phyloP scores from a whole-genome alignment of 53 echinoderm and acorn worm genomes.

The Astropecten irregularis region DNA sequence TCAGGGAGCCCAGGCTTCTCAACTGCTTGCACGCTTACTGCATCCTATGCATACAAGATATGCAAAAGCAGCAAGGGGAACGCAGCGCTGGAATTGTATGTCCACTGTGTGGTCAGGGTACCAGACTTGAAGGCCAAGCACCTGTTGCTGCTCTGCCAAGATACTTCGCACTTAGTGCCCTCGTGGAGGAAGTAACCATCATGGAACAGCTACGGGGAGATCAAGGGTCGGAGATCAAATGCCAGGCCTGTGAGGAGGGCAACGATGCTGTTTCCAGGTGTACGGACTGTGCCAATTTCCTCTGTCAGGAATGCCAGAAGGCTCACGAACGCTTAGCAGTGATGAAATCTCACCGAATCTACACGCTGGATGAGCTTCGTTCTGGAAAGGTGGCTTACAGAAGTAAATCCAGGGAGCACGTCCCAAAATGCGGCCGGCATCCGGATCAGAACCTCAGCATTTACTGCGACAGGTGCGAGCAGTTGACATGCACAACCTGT shows the following conservation, averaged over 20 bases:
- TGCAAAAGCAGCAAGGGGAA: background rate
- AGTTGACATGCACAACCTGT: slow-evolving; percentile 34
- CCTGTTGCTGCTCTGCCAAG: slow-evolving; percentile 30
- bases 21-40: slow-evolving; percentile 57
- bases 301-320: slow-evolving; percentile 6
- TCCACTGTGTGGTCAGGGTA: slow-evolving; percentile 35
- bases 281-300: background rate
- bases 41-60: slow-evolving; percentile 26
- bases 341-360: slow-evolving; percentile 7
- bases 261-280: slow-evolving; percentile 46
- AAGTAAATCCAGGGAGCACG: slow-evolving; percentile 3
- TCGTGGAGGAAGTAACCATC: slow-evolving; percentile 39
- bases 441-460: slow-evolving; percentile 41
- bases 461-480: slow-evolving; percentile 45
- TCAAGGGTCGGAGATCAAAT: slow-evolving; percentile 30
- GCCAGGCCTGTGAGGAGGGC: slow-evolving; percentile 43
- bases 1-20: slow-evolving; percentile 21
- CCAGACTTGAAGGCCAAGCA: background rate
- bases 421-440: slow-evolving; percentile 41
- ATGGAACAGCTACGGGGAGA: slow-evolving; percentile 33
- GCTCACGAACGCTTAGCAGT: slow-evolving; percentile 40
- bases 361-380: slow-evolving; percentile 10
- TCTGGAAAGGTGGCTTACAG: slow-evolving; percentile 5
- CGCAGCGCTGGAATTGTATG: slow-evolving; percentile 4
- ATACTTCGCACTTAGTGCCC: slow-evolving; percentile 28